Conservation (phyloP, 2,113 vertebrate species). For the Colistium nudipinnis region DNA sequence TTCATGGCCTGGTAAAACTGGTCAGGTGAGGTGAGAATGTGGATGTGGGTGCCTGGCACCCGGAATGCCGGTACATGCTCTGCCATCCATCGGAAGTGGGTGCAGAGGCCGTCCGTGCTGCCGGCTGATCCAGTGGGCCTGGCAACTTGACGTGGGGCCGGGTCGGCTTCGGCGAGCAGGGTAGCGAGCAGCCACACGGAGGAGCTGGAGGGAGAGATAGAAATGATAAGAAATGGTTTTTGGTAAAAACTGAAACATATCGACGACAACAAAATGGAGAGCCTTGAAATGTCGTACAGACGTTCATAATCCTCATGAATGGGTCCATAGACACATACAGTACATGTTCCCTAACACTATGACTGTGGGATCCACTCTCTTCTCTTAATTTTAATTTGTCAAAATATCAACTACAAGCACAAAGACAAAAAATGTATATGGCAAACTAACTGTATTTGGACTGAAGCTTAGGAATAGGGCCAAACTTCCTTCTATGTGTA, state of each 20-base stretch:
- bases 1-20: slow-evolving; percentile 96
- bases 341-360: no score
- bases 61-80: slow-evolving; percentile 92
- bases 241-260: neutral
- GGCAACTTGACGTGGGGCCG: slow-evolving; percentile 67
- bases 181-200: slow-evolving; percentile 93
- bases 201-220: slow-evolving; percentile 78
- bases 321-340: no score
- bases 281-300: no score
- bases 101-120: slow-evolving; percentile 66
- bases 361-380: no score
- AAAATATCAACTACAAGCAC: no score
- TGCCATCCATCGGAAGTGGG: slow-evolving; percentile 91
- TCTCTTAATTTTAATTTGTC: no score
- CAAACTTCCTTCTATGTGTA: no score
- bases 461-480: no score
- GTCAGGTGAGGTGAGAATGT: slow-evolving; percentile 87
- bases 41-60: slow-evolving; percentile 86
- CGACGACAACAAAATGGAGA: no score
- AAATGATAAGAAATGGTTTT: neutral
- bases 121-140: slow-evolving; percentile 79
- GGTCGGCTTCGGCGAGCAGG: slow-evolving; percentile 83
- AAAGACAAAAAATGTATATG: no score
- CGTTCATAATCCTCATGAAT: no score
- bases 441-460: no score